These are phyloP conservation scores for Brachyistius frenatus DNA, from an alignment of 2,113 vertebrate species.

Conservation along the genomic window DNA sequence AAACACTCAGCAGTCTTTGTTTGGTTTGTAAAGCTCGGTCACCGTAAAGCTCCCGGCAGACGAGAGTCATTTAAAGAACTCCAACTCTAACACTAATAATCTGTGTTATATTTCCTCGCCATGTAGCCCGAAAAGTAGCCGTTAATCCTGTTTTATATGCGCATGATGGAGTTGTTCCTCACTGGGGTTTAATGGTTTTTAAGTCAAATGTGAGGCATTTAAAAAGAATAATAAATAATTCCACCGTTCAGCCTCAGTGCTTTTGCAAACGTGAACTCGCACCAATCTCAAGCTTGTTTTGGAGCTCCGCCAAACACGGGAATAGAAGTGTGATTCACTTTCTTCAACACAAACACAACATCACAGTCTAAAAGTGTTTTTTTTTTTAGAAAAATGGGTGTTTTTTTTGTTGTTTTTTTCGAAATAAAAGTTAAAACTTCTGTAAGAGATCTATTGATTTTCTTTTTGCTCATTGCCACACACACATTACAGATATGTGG, in stretches of 20 bases:
- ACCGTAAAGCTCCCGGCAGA: background rate
- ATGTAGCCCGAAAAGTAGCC: background rate
- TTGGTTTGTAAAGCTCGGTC: slow-evolving; percentile 14
- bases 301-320: background rate
- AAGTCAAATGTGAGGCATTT: slow-evolving; percentile 11
- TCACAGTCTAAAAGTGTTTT: background rate
- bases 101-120: background rate
- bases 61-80: slow-evolving; percentile 21
- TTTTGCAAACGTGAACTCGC: slow-evolving; percentile 21
- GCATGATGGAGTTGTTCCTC: background rate
- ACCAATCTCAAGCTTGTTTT: background rate
- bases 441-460: background rate
- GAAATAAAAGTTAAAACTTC: background rate
- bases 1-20: slow-evolving; percentile 12
- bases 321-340: background rate
- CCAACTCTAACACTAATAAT: slow-evolving; percentile 9
- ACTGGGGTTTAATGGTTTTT: background rate
- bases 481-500: background rate
- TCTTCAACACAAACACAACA: slow-evolving; percentile 9
- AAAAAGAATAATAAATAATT: slow-evolving; percentile 29
- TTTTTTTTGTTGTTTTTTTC: background rate
- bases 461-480: background rate
- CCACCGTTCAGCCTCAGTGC: background rate
- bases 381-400: background rate
- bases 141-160: slow-evolving; percentile 28